phyloP scores from a whole-genome alignment of 2,797 vertebrate genomes.

The Erethizon dorsatum region DNA sequence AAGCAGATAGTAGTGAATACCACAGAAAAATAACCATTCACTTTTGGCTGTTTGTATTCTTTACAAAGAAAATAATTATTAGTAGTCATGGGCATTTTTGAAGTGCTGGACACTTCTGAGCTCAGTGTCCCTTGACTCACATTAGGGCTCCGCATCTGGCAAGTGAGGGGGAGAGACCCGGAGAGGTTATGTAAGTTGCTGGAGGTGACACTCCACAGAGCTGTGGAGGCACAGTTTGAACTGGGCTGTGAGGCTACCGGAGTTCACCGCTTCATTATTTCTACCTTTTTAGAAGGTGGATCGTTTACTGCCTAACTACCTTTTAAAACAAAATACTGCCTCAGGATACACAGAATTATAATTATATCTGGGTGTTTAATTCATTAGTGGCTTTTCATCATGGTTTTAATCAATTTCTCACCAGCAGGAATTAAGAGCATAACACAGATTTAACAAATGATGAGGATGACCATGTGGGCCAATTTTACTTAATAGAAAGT shows the following conservation, averaged over 20 bases:
- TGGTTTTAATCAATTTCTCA: not conserved
- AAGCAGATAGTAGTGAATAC: not conserved
- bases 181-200: not conserved
- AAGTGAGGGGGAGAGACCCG: not conserved
- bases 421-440: slow-evolving; percentile 13
- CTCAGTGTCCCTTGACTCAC: not conserved
- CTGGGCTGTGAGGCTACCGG: not conserved
- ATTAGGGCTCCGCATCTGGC: not conserved
- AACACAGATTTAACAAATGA: slow-evolving; percentile 33
- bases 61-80: slow-evolving; percentile 14
- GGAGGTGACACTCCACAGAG: not conserved
- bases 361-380: not conserved
- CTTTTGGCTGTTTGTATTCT: not conserved
- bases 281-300: not conserved
- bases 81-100: not conserved
- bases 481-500: slow-evolving; percentile 35
- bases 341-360: not conserved
- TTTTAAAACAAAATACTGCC: slow-evolving; percentile 42
- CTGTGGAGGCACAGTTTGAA: not conserved
- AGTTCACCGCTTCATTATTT: not conserved
- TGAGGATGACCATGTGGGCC: not conserved
- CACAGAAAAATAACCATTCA: not conserved
- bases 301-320: not conserved
- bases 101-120: not conserved
- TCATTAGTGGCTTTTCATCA: slow-evolving; percentile 47